Evolutionary conservation across 2,888 invertebrate genomes (phyloP).

Genomic region (Eilema sororculum): DNA sequence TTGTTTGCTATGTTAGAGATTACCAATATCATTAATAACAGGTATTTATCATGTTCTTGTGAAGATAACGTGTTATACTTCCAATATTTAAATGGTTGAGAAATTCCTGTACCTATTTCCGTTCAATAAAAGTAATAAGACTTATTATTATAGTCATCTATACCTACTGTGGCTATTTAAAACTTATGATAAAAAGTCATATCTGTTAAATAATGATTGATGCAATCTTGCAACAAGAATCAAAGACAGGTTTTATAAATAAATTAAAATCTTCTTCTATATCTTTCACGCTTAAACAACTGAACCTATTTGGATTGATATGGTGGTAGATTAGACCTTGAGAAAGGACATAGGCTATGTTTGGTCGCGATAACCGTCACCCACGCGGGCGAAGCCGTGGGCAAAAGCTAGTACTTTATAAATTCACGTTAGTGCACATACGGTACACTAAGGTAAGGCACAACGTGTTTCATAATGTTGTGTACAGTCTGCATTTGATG

Average conservation of each 20-base stretch:
- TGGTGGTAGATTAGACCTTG: no score
- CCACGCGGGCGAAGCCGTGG: no score
- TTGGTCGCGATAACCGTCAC: no score
- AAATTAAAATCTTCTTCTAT: no score
- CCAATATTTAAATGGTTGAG: background rate
- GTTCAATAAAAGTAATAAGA: background rate
- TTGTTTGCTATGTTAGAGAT: constrained; percentile 1
- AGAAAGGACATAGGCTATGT: no score
- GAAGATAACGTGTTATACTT: background rate
- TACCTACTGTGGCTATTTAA: background rate
- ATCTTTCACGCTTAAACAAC: no score
- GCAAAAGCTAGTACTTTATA: no score
- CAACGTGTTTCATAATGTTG: no score
- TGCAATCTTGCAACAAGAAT: background rate
- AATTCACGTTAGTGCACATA: no score
- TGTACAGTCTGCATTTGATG: no score
- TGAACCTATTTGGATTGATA: no score
- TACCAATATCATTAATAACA: background rate
- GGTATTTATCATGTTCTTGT: background rate
- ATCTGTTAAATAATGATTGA: background rate
- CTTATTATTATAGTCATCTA: background rate
- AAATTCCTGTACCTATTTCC: background rate
- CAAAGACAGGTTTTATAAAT: background rate
- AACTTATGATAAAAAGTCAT: background rate
- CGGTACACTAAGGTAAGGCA: no score